Evolutionary conservation across 2,888 invertebrate genomes (phyloP).

Genomic region (Tyria jacobaeae): DNA sequence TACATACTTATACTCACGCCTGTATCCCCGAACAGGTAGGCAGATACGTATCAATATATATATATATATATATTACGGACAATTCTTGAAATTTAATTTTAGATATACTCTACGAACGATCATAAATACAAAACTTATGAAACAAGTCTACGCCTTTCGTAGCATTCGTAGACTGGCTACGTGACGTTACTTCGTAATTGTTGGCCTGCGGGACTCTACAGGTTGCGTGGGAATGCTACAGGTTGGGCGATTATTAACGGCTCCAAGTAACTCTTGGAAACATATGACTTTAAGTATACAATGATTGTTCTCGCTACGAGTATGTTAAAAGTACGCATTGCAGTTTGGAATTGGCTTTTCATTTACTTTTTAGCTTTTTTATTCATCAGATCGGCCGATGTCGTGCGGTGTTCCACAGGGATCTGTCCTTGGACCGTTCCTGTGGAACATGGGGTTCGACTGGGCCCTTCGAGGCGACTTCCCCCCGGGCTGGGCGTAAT

Average conservation of each 20-base stretch:
- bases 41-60: too few relatives aligned
- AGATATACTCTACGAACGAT: neutral
- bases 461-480: too few relatives aligned
- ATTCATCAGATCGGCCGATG: too few relatives aligned
- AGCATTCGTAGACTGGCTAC: conserved; percentile 6
- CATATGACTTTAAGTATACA: neutral
- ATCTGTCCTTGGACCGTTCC: too few relatives aligned
- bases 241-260: conserved; percentile 73
- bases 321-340: neutral
- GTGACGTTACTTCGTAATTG: conserved; percentile 33
- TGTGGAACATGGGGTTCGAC: too few relatives aligned
- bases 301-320: neutral
- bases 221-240: conserved; percentile 66
- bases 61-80: too few relatives aligned
- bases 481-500: too few relatives aligned
- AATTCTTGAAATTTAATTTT: neutral
- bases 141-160: conserved; percentile 2
- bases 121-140: neutral
- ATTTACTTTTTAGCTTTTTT: too few relatives aligned
- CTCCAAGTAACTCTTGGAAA: conserved; percentile 52
- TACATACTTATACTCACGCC: too few relatives aligned
- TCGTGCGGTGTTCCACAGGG: too few relatives aligned
- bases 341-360: too few relatives aligned
- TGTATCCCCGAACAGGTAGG: too few relatives aligned
- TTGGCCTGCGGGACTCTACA: conserved; percentile 57